Conservation (phyloP, 2,797 vertebrate species). For the Furcifer pardalis region DNA sequence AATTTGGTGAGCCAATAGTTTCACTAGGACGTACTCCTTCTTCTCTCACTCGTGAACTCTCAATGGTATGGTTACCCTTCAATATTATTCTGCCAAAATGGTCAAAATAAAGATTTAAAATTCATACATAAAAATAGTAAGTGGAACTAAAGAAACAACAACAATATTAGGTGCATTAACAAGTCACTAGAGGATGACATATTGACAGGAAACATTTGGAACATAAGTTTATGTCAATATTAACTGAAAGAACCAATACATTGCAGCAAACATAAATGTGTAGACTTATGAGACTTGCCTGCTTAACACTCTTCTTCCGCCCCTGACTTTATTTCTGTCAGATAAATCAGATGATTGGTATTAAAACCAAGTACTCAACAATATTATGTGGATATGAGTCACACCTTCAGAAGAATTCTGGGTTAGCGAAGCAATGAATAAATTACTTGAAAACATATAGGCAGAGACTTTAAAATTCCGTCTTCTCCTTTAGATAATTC, state of each 20-base stretch:
- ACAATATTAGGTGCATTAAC: conserved; percentile 20
- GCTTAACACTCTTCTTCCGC: conserved; percentile 13
- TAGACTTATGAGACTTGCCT: conserved; percentile 39
- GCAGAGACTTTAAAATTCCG: conserved; percentile 42
- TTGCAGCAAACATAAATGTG: conserved; percentile 26
- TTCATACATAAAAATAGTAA: conserved; percentile 17
- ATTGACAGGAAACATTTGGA: conserved; percentile 40
- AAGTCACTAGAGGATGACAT: conserved; percentile 30
- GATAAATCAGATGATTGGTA: conserved; percentile 46
- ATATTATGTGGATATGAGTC: conserved; percentile 49
- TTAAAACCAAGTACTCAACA: conserved; percentile 45
- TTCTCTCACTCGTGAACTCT: too few species aligned
- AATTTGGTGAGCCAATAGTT: too few species aligned
- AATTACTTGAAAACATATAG: conserved; percentile 54
- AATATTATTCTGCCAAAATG: neutral
- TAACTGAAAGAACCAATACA: conserved; percentile 53
- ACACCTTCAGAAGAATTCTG: conserved; percentile 45
- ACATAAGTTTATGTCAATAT: conserved; percentile 9
- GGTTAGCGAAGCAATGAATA: conserved; percentile 62
- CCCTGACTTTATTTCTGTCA: conserved; percentile 28
- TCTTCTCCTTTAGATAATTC: conserved; percentile 52
- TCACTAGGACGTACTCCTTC: too few species aligned
- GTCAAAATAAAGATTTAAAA: conserved; percentile 29
- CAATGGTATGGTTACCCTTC: neutral
- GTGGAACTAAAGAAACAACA: conserved; percentile 5